Percentiles rank a stretch among this genome's conserved stretches.
phyloP scores from a whole-genome alignment of 2,113 vertebrate species.

The Oryzias woworae region DNA sequence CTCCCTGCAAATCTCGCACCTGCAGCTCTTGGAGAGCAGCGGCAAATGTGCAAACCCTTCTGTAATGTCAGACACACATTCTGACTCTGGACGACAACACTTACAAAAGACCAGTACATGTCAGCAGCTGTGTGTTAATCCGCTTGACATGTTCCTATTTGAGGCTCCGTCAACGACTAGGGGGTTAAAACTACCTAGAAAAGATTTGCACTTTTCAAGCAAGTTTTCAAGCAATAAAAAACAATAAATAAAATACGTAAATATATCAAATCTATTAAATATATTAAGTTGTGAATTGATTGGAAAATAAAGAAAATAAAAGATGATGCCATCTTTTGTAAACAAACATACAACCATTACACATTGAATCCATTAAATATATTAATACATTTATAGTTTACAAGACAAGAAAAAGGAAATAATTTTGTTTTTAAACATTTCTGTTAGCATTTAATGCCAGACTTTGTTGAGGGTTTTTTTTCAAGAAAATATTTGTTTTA shows the following conservation, averaged over 20 bases:
- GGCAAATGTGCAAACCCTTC: conserved; percentile 10
- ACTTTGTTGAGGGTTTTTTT: too few relatives aligned
- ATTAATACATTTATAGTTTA: too few relatives aligned
- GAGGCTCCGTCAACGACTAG: conserved; percentile 12
- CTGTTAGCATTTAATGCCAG: too few relatives aligned
- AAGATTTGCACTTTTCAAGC: conserved; percentile 28
- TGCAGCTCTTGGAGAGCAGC: conserved; percentile 15
- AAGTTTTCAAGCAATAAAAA: not conserved
- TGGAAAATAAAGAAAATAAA: too few relatives aligned
- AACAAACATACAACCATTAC: too few relatives aligned
- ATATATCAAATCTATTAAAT: too few relatives aligned
- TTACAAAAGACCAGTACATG: not conserved
- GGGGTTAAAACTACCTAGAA: conserved; percentile 9
- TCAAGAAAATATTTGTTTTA: not conserved
- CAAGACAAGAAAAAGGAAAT: too few relatives aligned
- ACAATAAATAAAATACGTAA: too few relatives aligned
- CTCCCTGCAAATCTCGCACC: conserved; percentile 29
- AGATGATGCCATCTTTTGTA: too few relatives aligned
- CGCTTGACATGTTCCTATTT: conserved; percentile 41
- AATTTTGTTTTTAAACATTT: too few relatives aligned
- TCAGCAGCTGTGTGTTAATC: conserved; percentile 25
- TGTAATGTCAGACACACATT: conserved; percentile 4
- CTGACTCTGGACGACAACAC: not conserved
- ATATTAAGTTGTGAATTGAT: too few relatives aligned
- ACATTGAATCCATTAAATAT: too few relatives aligned